phyloP scores from a whole-genome alignment of 2,888 invertebrate genomes.

The Drosophila vallismaia region DNA sequence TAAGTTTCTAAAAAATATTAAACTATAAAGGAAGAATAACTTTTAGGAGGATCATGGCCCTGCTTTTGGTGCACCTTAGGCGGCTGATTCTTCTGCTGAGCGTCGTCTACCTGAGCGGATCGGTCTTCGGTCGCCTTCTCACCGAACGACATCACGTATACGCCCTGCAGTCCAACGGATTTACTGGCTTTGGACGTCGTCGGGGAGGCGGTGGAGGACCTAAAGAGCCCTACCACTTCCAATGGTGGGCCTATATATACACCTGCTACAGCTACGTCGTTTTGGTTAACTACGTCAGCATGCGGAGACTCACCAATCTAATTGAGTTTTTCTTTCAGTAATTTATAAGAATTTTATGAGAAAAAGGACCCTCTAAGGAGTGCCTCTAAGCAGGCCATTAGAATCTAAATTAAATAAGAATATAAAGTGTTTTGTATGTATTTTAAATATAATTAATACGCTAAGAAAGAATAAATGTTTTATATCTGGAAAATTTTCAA shows the following conservation, averaged over 20 bases:
- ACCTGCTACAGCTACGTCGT: constrained; percentile 80
- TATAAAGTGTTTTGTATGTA: neutral
- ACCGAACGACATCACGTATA: constrained; percentile 75
- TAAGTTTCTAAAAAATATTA: neutral
- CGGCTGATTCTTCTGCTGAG: constrained; percentile 82
- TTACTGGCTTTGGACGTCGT: constrained; percentile 45
- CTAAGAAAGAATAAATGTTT: no score
- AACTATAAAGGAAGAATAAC: neutral
- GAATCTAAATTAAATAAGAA: neutral
- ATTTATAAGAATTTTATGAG: neutral
- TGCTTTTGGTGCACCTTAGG: constrained; percentile 81
- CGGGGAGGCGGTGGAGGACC: constrained; percentile 48
- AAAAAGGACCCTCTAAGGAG: neutral
- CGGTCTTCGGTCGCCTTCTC: constrained; percentile 78
- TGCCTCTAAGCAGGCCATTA: no score
- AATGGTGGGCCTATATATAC: constrained; percentile 83
- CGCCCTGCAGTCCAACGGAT: constrained; percentile 70
- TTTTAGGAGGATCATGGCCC: constrained; percentile 68
- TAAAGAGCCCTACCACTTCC: constrained; percentile 80
- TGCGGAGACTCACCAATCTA: constrained; percentile 74
- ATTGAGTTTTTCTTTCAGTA: constrained; percentile 77
- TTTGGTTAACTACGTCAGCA: constrained; percentile 79
- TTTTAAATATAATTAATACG: no score
- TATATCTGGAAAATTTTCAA: no score
- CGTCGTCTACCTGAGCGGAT: constrained; percentile 82